Conservation (phyloP, 1,140 invertebrate species). For the Lucilia cuprina region DNA sequence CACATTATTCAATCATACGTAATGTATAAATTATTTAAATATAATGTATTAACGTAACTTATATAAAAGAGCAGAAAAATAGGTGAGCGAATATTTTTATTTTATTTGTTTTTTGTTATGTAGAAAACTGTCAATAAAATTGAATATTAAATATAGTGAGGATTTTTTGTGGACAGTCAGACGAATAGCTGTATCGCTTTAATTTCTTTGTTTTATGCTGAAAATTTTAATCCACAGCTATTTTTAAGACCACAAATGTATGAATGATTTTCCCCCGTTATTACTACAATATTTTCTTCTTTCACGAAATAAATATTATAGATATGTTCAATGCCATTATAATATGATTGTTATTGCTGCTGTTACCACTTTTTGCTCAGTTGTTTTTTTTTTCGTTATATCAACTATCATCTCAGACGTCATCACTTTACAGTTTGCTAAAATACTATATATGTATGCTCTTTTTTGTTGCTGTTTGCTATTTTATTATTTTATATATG, state of each 20-base stretch:
- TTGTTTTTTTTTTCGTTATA: not conserved
- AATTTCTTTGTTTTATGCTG: too few species aligned
- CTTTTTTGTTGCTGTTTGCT: not conserved
- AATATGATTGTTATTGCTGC: too few species aligned
- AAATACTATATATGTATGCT: not conserved
- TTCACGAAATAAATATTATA: not conserved
- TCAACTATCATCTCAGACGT: not conserved
- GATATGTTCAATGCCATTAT: not conserved
- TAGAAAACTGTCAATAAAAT: too few species aligned
- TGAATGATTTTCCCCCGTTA: not conserved
- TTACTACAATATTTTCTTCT: not conserved
- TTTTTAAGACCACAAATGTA: too few species aligned
- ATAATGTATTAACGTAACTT: not conserved
- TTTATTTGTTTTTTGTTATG: too few species aligned
- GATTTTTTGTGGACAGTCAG: too few species aligned
- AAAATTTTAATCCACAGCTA: too few species aligned
- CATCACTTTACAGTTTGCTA: not conserved
- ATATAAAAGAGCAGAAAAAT: too few species aligned
- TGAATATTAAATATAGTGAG: too few species aligned
- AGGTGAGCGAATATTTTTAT: too few species aligned
- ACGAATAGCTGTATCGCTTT: too few species aligned
- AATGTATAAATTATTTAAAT: not conserved
- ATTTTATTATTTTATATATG: not conserved
- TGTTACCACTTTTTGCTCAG: not conserved
- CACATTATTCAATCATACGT: not conserved